These are phyloP conservation scores for Stenodera caucasica DNA, from an alignment of 2,888 invertebrate genomes.

Conservation along the genomic window DNA sequence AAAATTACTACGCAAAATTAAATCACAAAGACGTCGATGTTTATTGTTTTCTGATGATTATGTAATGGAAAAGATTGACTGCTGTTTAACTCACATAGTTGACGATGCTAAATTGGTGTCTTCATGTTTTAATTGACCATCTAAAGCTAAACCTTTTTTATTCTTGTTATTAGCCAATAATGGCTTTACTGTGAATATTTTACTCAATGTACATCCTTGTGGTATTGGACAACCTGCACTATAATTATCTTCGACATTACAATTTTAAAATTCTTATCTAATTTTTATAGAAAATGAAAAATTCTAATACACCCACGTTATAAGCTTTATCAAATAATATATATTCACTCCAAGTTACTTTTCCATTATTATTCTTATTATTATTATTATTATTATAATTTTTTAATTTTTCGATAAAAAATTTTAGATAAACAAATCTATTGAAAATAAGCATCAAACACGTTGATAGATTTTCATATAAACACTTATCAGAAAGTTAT, in stretches of 20 bases:
- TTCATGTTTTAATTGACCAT: slow-evolving; percentile 85
- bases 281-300: background rate
- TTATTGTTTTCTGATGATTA: background rate
- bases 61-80: slow-evolving; percentile 30
- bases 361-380: too few species aligned
- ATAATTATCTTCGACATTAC: slow-evolving; percentile 41
- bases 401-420: background rate
- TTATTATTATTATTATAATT: too few species aligned
- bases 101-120: slow-evolving; percentile 87
- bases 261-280: slow-evolving; percentile 7
- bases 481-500: too few species aligned
- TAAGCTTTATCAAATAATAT: too few species aligned
- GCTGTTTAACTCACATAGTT: slow-evolving; percentile 70
- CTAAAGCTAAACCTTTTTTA: slow-evolving; percentile 81
- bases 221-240: slow-evolving; percentile 80
- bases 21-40: background rate
- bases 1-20: background rate
- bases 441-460: background rate
- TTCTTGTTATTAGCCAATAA: slow-evolving; percentile 80
- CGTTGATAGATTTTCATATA: background rate
- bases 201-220: slow-evolving; percentile 83
- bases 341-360: background rate
- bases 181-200: slow-evolving; percentile 78
- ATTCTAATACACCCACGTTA: background rate
- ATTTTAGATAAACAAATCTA: background rate